Evolutionary conservation across 1,140 invertebrate species (phyloP).

Genomic region (Magallana ariakensis): DNA sequence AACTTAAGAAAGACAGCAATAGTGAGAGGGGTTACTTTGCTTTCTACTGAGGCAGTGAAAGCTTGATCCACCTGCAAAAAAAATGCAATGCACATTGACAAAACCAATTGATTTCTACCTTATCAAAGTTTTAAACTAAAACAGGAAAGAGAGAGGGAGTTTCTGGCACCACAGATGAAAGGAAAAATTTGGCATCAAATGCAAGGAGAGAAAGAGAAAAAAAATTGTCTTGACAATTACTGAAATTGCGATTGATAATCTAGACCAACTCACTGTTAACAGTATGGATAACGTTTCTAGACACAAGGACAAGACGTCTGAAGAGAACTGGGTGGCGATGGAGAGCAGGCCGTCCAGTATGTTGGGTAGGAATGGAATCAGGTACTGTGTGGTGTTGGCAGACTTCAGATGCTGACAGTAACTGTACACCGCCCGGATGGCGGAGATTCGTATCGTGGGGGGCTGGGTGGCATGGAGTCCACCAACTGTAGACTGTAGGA

Average conservation of each 20-base stretch:
- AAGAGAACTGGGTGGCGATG: constrained; percentile 81
- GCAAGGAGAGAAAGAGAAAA: no score
- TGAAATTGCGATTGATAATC: no score
- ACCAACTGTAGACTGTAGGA: constrained; percentile 84
- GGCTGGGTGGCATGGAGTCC: constrained; percentile 83
- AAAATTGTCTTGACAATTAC: no score
- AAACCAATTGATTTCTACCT: no score
- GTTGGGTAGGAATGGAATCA: constrained; percentile 81
- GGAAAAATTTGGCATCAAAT: no score
- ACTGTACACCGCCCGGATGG: constrained; percentile 80
- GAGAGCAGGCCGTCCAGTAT: constrained; percentile 82
- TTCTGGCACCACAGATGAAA: no score
- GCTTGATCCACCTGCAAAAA: constrained; percentile 83
- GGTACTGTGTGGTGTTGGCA: constrained; percentile 75
- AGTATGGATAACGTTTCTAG: constrained; percentile 86
- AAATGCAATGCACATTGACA: constrained; percentile 14
- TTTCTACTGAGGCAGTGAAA: constrained; percentile 85
- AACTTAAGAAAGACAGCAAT: constrained; percentile 88
- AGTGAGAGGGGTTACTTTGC: constrained; percentile 85
- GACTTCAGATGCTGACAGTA: constrained; percentile 83
- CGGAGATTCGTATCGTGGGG: constrained; percentile 80
- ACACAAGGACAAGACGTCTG: constrained; percentile 84
- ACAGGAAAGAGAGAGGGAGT: no score
- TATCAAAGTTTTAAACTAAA: no score
- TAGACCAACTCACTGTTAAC: constrained; percentile 81